phyloP scores from a whole-genome alignment of 1,140 invertebrate species.

The Anadara kagoshimensis region DNA sequence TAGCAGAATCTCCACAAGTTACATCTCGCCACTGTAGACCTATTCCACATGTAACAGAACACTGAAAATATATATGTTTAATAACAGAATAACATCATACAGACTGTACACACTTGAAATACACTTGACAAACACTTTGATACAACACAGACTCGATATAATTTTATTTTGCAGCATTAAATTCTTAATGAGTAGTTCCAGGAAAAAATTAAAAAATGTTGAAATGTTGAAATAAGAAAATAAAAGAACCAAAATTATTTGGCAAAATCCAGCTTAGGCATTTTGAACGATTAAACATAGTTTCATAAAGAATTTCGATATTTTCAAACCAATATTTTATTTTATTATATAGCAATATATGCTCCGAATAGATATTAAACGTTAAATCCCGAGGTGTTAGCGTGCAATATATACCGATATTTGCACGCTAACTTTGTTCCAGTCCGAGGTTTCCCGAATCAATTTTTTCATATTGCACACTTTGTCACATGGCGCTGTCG shows the following conservation, averaged over 20 bases:
- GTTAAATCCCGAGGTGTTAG: too few species aligned
- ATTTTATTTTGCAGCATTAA: slow-evolving; percentile 1
- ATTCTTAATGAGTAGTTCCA: not conserved
- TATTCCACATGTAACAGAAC: slow-evolving; percentile 80
- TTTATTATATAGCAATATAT: too few species aligned
- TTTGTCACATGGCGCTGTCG: too few species aligned
- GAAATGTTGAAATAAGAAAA: not conserved
- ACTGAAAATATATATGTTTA: slow-evolving; percentile 76
- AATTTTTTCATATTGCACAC: too few species aligned
- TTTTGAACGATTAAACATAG: too few species aligned
- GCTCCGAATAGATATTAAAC: too few species aligned
- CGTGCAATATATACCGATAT: too few species aligned
- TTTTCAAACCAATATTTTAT: too few species aligned
- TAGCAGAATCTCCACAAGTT: slow-evolving; percentile 77
- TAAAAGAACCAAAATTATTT: not conserved
- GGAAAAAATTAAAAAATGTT: not conserved
- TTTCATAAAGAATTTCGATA: too few species aligned
- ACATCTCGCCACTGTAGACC: slow-evolving; percentile 79
- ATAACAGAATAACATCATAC: not conserved
- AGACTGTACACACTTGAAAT: not conserved
- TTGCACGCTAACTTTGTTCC: too few species aligned
- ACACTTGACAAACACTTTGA: not conserved
- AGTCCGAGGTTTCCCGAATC: too few species aligned
- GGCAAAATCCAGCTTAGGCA: too few species aligned
- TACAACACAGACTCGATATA: not conserved